A percentile compares a stretch with the other conserved stretches of the same genome.
Conservation (phyloP, 2,113 vertebrate genomes). For the Balaeniceps rex region DNA sequence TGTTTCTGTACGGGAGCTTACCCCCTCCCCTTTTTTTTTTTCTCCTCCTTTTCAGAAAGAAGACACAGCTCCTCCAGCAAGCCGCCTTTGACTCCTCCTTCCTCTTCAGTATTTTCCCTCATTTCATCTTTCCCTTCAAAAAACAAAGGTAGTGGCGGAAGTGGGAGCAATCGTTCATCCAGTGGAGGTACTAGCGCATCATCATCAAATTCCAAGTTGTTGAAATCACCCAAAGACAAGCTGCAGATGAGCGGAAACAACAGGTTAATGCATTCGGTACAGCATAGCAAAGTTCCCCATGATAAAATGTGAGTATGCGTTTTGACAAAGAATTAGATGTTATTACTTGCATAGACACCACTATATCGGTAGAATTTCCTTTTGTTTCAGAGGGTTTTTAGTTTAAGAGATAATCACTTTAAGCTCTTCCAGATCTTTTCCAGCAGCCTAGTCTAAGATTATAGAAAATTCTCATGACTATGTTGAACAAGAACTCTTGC, state of each 20-base stretch:
- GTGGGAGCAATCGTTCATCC: constrained; percentile 76
- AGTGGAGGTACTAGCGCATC: constrained; percentile 76
- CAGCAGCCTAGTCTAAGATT: neutral
- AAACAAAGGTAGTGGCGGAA: constrained; percentile 76
- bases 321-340: neutral
- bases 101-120: constrained; percentile 80
- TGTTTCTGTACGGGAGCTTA: neutral
- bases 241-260: constrained; percentile 84
- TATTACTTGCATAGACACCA: neutral
- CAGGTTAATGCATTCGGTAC: constrained; percentile 80
- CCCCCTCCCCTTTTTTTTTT: too few relatives aligned
- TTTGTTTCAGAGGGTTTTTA: neutral
- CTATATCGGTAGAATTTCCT: neutral
- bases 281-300: constrained; percentile 83
- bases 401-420: neutral
- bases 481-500: neutral
- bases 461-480: neutral
- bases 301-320: constrained; percentile 87
- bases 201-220: constrained; percentile 86
- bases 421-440: neutral
- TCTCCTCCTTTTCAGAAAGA: constrained; percentile 81
- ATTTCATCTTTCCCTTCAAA: constrained; percentile 82
- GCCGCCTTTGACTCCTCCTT: constrained; percentile 77
- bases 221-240: constrained; percentile 98
- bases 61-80: constrained; percentile 93